Percentiles rank a stretch among this genome's conserved stretches.
Conservation (phyloP, 2,888 invertebrate genomes). For the Rapana venosa region DNA sequence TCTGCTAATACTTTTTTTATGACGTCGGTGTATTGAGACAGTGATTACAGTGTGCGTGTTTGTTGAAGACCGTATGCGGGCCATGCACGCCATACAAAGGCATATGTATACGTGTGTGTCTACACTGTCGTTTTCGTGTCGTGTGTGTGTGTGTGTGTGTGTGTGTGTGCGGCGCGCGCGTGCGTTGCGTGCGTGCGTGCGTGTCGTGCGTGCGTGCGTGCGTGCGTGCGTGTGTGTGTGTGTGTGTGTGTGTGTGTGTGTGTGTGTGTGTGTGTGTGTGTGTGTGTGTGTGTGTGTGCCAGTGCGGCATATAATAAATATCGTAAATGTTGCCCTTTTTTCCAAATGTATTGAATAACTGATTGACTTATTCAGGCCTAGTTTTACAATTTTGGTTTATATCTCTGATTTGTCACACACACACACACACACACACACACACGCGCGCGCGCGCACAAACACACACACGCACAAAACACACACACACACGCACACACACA, state of each 20-base stretch:
- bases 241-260: neutral
- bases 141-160: slow-evolving; percentile 10
- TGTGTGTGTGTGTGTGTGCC: too few relatives aligned
- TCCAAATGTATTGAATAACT: too few relatives aligned
- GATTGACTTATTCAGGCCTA: too few relatives aligned
- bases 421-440: slow-evolving; percentile 18
- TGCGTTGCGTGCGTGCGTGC: neutral
- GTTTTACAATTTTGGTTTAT: too few relatives aligned
- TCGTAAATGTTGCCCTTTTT: too few relatives aligned
- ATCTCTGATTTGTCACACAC: neutral
- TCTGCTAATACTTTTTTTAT: neutral
- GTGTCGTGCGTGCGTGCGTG: neutral
- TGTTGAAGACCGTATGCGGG: neutral
- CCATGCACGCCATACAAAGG: neutral
- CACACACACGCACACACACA: neutral
- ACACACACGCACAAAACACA: neutral
- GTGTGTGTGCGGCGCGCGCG: neutral
- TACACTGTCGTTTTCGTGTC: too few relatives aligned
- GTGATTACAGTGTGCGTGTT: neutral
- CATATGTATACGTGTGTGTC: neutral
- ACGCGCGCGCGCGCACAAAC: neutral
- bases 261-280: too few relatives aligned
- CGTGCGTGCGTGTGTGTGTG: neutral
- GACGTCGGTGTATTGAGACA: too few relatives aligned
- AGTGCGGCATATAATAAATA: too few relatives aligned